Base-by-base conservation (phyloP, 2,113 vertebrate species). In the Hystrix cristata region DNA sequence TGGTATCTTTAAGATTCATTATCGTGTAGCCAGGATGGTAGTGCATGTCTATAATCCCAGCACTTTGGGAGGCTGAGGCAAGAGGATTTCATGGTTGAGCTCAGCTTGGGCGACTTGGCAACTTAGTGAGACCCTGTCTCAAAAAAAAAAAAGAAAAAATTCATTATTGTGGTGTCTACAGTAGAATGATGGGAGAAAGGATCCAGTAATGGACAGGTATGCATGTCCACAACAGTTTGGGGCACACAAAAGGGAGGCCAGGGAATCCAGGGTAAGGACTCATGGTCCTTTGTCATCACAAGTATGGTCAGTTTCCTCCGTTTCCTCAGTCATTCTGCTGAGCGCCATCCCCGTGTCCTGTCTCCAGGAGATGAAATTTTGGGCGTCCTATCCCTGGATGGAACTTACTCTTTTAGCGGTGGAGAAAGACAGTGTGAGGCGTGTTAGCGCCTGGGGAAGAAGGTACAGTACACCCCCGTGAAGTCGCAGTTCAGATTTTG, bases 371-470 rank as follows among this genome's bases (percentile, higher is more conserved):
- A 71, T n/a, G 46, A 71, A 94, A 76, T 38, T 59, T 86, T 25
- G 60, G 43, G 64, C 15, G 12, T 69, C 53, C 81, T 64, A 34
- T 60, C 14, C 9, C 81, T 67, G 43, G 6, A 57, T 16, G 31
- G 65, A 90, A 78, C 38, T 74, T 92, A 43, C 82, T 65, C 34
- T 62, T 82, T 57, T 46, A 31, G 13, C 48, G 46, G 31, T 86
- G 53, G 87, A 71, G 43, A 78, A 46, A 95, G 62, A 87, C 86
- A 94, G 74, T n/a, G 43, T 38, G 43, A 57, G 27, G 34, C 43
- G 12, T 93, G 57, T 88, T 19, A 55, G 46, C 71, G 79, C 7
- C 83, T 29, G 8, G 9, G 25, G 46, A 71, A 25, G 9, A 51
- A 38, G 46, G 27, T 38, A 38, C 38, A 38, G 38, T 38, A 38